phyloP scores from a whole-genome alignment of 2,888 invertebrate genomes.

The Eumerus sabulonum region DNA sequence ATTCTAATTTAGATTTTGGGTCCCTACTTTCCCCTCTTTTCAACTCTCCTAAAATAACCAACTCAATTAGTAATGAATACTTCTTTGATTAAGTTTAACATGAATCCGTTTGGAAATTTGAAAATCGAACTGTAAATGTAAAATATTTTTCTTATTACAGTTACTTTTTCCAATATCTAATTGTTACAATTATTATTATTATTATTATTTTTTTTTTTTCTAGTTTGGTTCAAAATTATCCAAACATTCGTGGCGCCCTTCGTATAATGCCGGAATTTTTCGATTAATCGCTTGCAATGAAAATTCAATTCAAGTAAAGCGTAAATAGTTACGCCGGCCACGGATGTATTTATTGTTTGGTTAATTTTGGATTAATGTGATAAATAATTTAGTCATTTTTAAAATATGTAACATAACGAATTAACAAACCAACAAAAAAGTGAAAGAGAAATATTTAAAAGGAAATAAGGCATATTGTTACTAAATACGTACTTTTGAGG shows the following conservation, averaged over 20 bases:
- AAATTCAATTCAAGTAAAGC: neutral
- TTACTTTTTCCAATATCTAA: conserved; percentile 10
- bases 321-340: neutral
- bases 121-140: neutral
- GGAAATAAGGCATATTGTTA: neutral
- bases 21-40: conserved; percentile 20
- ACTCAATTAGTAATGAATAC: conserved; percentile 28
- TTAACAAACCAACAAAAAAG: conserved; percentile 9
- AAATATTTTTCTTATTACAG: conserved; percentile 5
- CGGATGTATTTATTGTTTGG: conserved; percentile 24
- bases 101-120: conserved; percentile 33
- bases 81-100: conserved; percentile 21
- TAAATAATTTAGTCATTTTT: conserved; percentile 56
- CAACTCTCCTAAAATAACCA: neutral
- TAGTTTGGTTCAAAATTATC: conserved; percentile 34
- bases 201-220: too few relatives aligned
- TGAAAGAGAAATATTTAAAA: conserved; percentile 13
- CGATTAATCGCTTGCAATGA: neutral
- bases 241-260: conserved; percentile 14
- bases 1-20: conserved; percentile 27
- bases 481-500: too few relatives aligned
- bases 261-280: neutral
- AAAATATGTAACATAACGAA: conserved; percentile 36
- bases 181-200: neutral
- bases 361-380: conserved; percentile 58